Conservation (phyloP, 2,888 invertebrate genomes). For the Pristionchus fissidentatus region DNA sequence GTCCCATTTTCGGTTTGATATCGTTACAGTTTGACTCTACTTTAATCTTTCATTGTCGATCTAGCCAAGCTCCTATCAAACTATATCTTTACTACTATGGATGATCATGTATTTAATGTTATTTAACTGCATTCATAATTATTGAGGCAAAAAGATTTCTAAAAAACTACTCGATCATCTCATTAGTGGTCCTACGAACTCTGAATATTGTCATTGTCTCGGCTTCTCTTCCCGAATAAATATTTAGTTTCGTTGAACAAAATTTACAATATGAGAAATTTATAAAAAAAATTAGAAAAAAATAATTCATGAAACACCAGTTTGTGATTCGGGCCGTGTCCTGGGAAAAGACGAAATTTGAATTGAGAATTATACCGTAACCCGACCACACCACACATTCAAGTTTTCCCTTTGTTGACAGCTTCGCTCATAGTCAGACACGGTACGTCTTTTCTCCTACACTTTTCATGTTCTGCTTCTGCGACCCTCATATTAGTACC, state of each 20-base stretch:
- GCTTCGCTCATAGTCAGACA: not conserved
- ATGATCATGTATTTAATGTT: slow-evolving; percentile 6
- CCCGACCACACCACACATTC: not conserved
- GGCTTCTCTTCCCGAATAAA: not conserved
- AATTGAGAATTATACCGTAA: not conserved
- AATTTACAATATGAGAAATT: no score
- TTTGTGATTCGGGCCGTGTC: no score
- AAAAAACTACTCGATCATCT: slow-evolving; percentile 15
- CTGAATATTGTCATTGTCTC: slow-evolving; percentile 9
- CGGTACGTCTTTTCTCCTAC: not conserved
- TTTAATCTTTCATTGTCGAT: not conserved
- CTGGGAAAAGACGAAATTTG: not conserved
- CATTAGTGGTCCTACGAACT: not conserved
- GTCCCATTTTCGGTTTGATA: not conserved
- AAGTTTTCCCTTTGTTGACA: not conserved
- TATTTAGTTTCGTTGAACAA: not conserved
- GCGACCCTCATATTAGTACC: not conserved
- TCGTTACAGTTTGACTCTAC: not conserved
- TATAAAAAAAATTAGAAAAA: no score
- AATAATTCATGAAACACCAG: no score
- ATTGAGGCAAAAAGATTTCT: not conserved
- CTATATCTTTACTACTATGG: slow-evolving; percentile 6
- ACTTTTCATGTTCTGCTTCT: not conserved
- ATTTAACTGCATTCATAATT: no score
- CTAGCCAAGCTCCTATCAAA: slow-evolving; percentile 3